Evolutionary conservation across 2,888 invertebrate species (phyloP).

Genomic region (Drosophila bunnanda): DNA sequence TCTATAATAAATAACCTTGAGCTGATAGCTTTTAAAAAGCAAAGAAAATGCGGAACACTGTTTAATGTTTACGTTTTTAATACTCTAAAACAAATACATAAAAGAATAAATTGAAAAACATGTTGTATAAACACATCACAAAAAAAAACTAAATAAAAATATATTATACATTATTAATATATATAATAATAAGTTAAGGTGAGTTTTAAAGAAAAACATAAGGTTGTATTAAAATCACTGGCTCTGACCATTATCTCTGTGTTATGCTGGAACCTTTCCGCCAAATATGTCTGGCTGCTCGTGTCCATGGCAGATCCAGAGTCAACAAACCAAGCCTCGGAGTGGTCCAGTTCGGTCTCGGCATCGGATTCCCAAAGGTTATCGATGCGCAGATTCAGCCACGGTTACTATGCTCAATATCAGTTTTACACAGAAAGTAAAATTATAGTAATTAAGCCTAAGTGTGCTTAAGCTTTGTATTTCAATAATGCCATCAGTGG

Average conservation of each 20-base stretch:
- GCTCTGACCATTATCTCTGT: neutral
- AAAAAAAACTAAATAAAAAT: neutral
- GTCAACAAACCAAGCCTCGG: conserved; percentile 10
- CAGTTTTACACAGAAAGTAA: conserved; percentile 2
- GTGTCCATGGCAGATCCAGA: neutral
- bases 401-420: neutral
- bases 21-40: no score
- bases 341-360: conserved; percentile 2
- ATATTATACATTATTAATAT: no score
- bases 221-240: neutral
- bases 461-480: no score
- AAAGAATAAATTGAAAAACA: neutral
- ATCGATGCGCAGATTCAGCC: conserved; percentile 3
- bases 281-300: conserved; percentile 1
- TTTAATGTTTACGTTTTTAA: neutral
- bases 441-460: no score
- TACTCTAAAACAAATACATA: neutral
- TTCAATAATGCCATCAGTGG: no score
- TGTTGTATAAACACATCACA: neutral
- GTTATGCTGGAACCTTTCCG: conserved; percentile 12
- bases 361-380: conserved; percentile 8
- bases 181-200: neutral
- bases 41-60: neutral
- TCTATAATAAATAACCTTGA: neutral
- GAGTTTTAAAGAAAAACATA: conserved; percentile 6